phyloP scores from a whole-genome alignment of 2,113 vertebrate species.

The Leptocoma aspasia region DNA sequence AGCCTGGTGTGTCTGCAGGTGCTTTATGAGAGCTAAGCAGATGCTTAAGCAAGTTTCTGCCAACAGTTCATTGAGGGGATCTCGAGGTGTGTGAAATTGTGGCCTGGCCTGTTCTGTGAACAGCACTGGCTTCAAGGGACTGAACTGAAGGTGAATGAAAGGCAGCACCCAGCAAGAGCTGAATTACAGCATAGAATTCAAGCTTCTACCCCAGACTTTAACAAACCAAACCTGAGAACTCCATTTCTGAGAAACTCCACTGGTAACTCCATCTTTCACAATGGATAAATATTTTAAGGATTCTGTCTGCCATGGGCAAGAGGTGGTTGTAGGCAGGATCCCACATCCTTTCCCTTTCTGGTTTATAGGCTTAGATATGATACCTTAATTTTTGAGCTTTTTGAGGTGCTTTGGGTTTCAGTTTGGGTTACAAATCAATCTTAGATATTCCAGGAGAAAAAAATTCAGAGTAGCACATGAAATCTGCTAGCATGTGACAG shows the following conservation, averaged over 20 bases:
- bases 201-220: neutral
- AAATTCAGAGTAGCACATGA: neutral
- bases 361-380: neutral
- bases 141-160: neutral
- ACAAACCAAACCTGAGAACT: neutral
- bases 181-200: neutral
- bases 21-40: conserved; percentile 23
- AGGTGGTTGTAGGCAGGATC: neutral
- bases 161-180: neutral
- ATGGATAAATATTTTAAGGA: neutral
- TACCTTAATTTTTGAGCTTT: neutral
- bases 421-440: neutral
- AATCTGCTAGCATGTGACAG: neutral
- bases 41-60: conserved; percentile 49
- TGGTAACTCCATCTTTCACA: neutral
- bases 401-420: neutral
- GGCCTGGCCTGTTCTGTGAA: neutral
- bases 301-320: neutral
- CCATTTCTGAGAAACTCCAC: neutral
- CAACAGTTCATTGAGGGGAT: neutral
- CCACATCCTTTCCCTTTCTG: neutral
- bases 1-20: conserved; percentile 34
- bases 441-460: neutral
- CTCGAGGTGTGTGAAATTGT: neutral
- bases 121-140: neutral